These are phyloP conservation scores for Glaucomys volans DNA, from an alignment of 2,113 vertebrate species.

Conservation along the genomic window DNA sequence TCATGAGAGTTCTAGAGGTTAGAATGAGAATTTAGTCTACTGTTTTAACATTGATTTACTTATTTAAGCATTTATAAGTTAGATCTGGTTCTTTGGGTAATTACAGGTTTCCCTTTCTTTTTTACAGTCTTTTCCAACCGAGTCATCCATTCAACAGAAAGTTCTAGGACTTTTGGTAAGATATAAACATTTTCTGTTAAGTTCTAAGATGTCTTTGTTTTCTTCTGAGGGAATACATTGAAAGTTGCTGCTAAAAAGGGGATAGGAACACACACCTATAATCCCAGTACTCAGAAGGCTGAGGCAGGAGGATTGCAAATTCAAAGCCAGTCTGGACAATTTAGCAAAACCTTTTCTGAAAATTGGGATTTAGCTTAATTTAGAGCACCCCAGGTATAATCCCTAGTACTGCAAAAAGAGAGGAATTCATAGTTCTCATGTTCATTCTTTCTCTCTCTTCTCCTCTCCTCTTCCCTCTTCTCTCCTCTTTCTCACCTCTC, in stretches of 20 bases:
- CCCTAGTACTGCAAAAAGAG: not conserved
- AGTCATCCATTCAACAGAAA: constrained; percentile 99
- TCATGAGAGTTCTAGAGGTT: constrained; percentile 99
- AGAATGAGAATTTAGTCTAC: constrained; percentile 60
- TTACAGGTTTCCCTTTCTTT: constrained; percentile 69
- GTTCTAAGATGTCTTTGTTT: constrained; percentile 54
- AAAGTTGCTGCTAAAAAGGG: not conserved
- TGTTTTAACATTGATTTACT: constrained; percentile 35
- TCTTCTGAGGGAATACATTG: not conserved
- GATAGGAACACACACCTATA: not conserved
- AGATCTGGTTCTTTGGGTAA: constrained; percentile 51
- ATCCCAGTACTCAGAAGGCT: not conserved
- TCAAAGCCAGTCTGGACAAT: not conserved
- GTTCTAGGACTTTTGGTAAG: constrained; percentile 98
- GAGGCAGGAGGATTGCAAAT: not conserved
- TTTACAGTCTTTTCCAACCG: constrained; percentile 95
- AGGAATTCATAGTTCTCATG: no score
- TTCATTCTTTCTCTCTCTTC: no score
- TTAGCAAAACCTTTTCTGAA: not conserved
- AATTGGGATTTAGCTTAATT: not conserved
- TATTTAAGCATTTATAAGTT: constrained; percentile 47
- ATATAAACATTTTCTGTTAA: constrained; percentile 57
- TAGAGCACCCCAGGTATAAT: not conserved
- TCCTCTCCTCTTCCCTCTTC: no score
- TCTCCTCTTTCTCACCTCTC: no score